Evolutionary conservation across 1,140 invertebrate genomes (phyloP), one percentile per base, ranked within the genome.

Genomic region (Zaprionus ghesquierei): DNA sequence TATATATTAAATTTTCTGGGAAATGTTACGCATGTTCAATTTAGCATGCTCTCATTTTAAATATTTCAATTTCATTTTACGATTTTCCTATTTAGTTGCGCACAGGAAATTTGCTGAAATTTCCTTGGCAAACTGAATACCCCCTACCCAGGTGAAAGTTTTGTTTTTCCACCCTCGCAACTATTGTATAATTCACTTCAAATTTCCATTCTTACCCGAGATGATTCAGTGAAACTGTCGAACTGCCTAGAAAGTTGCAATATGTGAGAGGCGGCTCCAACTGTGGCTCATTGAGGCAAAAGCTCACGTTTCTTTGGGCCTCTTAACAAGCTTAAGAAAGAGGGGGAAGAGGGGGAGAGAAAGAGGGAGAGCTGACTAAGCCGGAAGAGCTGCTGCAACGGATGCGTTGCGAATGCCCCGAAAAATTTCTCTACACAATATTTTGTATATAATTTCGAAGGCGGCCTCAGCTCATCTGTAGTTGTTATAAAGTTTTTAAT

Each of bases 401-500:
- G 54, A 66, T 66, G 63, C 54, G 31, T 25, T 51, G 49, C 23
- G 41, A 46, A 22, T 46, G 9, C 27, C 20, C 23, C 27, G 5
- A 46, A 27, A 46, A 46, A 46, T 46, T 23, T 53, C 60, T 38
- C 53, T 51, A 51, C 49, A 41, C 56, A 22, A 55, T 69, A 79
- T 84, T 79, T 79, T 77, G 77, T 77, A 50, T 68, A 63, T 54
- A 69, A 77, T 84, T 79, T 66, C 51, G 61, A 61, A 66, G 65
- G 55, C 61, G 70, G 55, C 64, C 50, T n/a, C 27, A 54, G 64
- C 65, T 79, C 53, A 35, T 55, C 61, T 77, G 69, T 87, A 89
- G 82, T 89, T 87, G 84, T 79, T 71, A 74, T 77, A 74, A 84
- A 80, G 77, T 89, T 89, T 89, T 89, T 89, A 89, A 89, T 89